A percentile compares a stretch with the other conserved stretches of the same genome.
Conservation (phyloP, 2,113 vertebrate genomes). For the Promerops cafer region DNA sequence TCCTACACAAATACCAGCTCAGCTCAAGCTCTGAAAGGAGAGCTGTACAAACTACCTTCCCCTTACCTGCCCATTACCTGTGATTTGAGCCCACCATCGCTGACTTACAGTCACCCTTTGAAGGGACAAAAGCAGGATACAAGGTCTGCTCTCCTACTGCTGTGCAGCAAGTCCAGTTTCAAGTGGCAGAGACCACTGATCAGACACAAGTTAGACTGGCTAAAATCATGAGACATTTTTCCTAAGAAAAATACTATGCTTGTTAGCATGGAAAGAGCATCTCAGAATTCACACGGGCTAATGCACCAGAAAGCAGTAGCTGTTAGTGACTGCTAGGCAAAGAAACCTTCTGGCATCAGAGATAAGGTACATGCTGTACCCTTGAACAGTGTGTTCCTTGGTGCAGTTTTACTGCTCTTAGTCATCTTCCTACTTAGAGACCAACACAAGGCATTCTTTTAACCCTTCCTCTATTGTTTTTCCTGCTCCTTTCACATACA, state of each 20-base stretch:
- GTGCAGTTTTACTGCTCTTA: background rate
- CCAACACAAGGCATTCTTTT: background rate
- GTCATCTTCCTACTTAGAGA: background rate
- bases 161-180: background rate
- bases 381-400: background rate
- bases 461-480: background rate
- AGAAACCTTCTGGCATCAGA: background rate
- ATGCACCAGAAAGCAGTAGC: background rate
- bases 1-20: background rate
- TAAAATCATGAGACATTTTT: background rate
- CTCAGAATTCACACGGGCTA: background rate
- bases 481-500: background rate
- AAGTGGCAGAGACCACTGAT: background rate
- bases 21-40: background rate
- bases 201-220: background rate
- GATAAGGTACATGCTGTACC: background rate
- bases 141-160: background rate
- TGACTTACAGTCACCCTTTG: background rate
- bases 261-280: background rate
- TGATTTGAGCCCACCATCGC: background rate
- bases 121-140: background rate
- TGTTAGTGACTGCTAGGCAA: background rate
- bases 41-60: background rate
- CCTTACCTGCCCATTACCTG: background rate
- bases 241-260: background rate